phyloP scores from a whole-genome alignment of 2,797 vertebrate species.

The Molothrus aeneus region DNA sequence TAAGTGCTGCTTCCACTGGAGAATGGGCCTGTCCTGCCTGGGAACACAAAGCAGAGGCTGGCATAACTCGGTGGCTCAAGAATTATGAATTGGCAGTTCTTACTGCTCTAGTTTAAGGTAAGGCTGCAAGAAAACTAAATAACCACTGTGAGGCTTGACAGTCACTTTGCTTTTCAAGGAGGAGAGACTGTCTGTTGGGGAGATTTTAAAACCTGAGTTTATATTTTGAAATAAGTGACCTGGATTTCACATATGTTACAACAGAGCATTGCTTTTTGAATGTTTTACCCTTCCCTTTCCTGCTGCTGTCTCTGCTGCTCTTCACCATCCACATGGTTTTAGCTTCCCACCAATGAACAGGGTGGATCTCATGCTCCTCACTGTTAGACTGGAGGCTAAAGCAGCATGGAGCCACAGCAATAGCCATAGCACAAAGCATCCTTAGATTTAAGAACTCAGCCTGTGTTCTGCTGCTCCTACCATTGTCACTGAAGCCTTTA shows the following conservation, averaged over 20 bases:
- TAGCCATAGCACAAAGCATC: background rate
- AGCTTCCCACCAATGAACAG: background rate
- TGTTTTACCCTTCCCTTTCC: background rate
- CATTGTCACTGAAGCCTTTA: background rate
- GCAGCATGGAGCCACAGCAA: background rate
- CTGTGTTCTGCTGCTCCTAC: background rate
- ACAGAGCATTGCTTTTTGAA: background rate
- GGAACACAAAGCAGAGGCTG: background rate
- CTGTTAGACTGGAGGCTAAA: background rate
- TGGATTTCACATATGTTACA: background rate
- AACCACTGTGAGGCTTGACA: background rate
- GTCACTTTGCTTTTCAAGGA: background rate
- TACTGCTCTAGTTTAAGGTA: background rate
- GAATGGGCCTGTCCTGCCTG: background rate
- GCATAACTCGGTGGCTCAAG: background rate
- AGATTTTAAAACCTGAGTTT: background rate
- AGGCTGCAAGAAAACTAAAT: background rate
- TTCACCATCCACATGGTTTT: background rate
- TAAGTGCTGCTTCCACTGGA: background rate
- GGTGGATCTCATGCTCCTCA: background rate
- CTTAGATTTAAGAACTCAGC: background rate
- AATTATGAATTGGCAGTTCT: background rate
- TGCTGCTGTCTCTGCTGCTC: background rate
- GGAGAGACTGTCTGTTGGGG: background rate
- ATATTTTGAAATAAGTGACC: background rate